phyloP scores from a whole-genome alignment of 2,113 vertebrate genomes.

The Caranx ignobilis region DNA sequence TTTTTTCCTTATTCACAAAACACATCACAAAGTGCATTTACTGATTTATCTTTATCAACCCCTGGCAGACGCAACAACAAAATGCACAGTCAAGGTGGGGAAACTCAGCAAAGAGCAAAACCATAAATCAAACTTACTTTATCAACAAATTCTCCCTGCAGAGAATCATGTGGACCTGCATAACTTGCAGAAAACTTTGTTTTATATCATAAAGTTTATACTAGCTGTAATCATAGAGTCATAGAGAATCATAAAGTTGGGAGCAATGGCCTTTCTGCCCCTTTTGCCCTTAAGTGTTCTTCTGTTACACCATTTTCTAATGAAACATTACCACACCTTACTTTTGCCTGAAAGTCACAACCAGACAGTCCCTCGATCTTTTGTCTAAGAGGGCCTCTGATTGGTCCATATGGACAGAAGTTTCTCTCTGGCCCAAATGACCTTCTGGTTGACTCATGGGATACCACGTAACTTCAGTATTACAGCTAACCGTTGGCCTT shows the following conservation, averaged over 20 bases:
- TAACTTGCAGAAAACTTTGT: background rate
- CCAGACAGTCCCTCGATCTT: background rate
- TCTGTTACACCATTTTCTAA: background rate
- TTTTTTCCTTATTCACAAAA: background rate
- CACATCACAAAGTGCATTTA: background rate
- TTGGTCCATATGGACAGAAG: background rate
- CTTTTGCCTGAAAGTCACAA: background rate
- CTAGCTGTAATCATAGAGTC: background rate
- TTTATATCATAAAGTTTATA: background rate
- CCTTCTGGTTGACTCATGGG: background rate
- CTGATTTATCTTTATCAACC: slow-evolving; percentile 6
- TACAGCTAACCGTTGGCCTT: background rate
- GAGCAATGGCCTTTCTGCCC: background rate
- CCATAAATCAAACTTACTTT: slow-evolving; percentile 52
- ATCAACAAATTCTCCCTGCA: slow-evolving; percentile 32
- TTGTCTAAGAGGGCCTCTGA: background rate
- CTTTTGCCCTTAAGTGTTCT: background rate
- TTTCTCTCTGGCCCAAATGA: background rate
- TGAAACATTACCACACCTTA: background rate
- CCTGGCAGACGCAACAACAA: background rate
- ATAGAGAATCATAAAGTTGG: background rate
- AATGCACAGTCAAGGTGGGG: background rate
- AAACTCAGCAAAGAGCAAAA: slow-evolving; percentile 26
- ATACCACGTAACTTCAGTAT: background rate
- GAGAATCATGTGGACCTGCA: background rate